Evolutionary conservation across 2,797 vertebrate genomes (phyloP), one percentile per base, ranked within the genome.

Genomic region (Neosilurus mollespiculum): DNA sequence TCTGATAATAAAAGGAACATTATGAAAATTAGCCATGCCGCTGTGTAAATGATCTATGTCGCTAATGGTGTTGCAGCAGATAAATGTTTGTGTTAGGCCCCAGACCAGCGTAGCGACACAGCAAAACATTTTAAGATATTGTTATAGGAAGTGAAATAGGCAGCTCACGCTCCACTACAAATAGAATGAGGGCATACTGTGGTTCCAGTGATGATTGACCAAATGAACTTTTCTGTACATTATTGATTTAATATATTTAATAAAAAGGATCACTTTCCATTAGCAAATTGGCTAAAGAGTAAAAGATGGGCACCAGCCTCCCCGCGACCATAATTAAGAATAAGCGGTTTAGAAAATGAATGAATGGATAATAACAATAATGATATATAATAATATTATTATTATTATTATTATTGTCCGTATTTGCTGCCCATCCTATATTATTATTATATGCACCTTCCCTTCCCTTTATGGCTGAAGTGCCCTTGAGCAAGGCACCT

Each of bases 1-100:
- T 96, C 96, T 96, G 96, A 98, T 97, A 98, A 98, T 97, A 97
- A 98, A 97, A 95, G 96, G 96, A 98, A 97, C 97, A 97, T 98
- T 98, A 98, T 97, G 96, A 98, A 98, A 97, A 98, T 98, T 94
- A 97, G 96, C 96, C 96, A 94, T 95, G 96, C 94, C 95, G 96
- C 96, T 97, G 96, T 96, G 96, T 97, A 97, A 97, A 97, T 97
- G 96, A 97, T 97, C 96, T 95, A 95, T 96, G 95, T 95, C 94
- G 95, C 96, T 98, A 98, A 98, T 98, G 97, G 96, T 92, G 91
- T 87, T 93, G 94, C 92, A 89, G 94, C 89, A 89, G 84, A 86
- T 86, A 85, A 81, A 61, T 84, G 70, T 58, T 66, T 62, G 73
- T 78, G 83, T 82, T 81, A 64, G 70, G 82, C 67, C 77, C 81